phyloP scores from a whole-genome alignment of 2,888 invertebrate genomes.

The Drosophila multiciliata region DNA sequence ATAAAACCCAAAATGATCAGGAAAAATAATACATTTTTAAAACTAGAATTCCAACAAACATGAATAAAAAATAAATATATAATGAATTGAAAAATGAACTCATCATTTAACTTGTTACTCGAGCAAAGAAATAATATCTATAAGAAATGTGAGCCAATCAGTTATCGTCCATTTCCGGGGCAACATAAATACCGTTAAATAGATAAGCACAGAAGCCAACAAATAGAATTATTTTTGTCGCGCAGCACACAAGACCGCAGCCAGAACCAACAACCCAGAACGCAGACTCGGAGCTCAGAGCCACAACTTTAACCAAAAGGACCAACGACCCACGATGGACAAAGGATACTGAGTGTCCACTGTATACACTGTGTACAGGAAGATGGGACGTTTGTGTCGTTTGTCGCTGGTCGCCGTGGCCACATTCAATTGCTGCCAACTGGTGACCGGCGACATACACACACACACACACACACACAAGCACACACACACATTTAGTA shows the following conservation, averaged over 20 bases:
- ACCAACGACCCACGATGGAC: constrained; percentile 39
- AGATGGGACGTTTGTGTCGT: constrained; percentile 38
- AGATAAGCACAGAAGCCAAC: constrained; percentile 70
- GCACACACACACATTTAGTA: constrained; percentile 2
- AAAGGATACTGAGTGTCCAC: constrained; percentile 16
- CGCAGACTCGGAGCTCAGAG: background rate
- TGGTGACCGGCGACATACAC: constrained; percentile 13
- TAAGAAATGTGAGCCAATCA: constrained; percentile 49
- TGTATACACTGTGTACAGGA: constrained; percentile 13
- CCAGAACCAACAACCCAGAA: constrained; percentile 10
- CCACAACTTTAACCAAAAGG: constrained; percentile 26
- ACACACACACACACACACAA: background rate
- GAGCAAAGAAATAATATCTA: constrained; percentile 13
- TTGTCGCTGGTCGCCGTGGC: constrained; percentile 42
- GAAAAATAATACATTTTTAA: background rate
- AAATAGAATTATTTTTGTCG: constrained; percentile 67
- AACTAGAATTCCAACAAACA: background rate
- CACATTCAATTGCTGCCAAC: constrained; percentile 63
- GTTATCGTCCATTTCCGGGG: constrained; percentile 49
- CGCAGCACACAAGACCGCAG: constrained; percentile 34
- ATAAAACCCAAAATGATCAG: background rate
- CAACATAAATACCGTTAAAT: constrained; percentile 69
- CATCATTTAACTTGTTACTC: background rate
- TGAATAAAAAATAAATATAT: background rate
- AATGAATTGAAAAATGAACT: background rate